A percentile compares a stretch with the other conserved stretches of the same genome.
Evolutionary conservation across 2,888 invertebrate genomes (phyloP).

Genomic region (Elmis aenea): DNA sequence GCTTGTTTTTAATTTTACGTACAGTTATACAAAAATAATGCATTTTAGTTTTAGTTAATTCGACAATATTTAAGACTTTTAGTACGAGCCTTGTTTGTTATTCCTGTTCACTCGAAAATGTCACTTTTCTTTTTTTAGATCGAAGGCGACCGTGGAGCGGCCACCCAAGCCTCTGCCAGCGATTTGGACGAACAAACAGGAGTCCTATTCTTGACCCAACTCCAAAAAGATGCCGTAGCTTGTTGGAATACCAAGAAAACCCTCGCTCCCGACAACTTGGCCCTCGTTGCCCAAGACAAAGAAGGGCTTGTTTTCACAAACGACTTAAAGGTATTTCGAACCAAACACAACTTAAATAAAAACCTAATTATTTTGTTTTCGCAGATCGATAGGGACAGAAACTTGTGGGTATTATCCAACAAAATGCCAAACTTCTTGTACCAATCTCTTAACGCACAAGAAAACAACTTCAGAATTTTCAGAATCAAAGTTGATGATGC

Average conservation of each 20-base stretch:
- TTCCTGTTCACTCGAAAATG: conserved; percentile 3
- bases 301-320: conserved; percentile 69
- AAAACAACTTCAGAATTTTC: conserved; percentile 60
- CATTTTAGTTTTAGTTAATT: too few species aligned
- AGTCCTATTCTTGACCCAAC: conserved; percentile 71
- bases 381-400: conserved; percentile 58
- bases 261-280: conserved; percentile 61
- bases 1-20: not conserved
- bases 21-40: conserved; percentile 3
- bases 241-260: conserved; percentile 74
- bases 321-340: conserved; percentile 60
- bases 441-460: conserved; percentile 58
- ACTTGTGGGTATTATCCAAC: conserved; percentile 73
- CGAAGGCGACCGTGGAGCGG: conserved; percentile 65
- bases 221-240: conserved; percentile 70
- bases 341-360: not conserved
- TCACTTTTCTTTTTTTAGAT: conserved; percentile 43
- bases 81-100: too few species aligned
- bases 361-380: conserved; percentile 29
- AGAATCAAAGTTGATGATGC: conserved; percentile 44
- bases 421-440: conserved; percentile 69
- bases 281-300: conserved; percentile 63
- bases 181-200: conserved; percentile 63
- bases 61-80: too few species aligned
- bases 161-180: conserved; percentile 70